These are phyloP conservation scores for Pangasianodon hypophthalmus DNA, from an alignment of 2,113 vertebrate species.

Conservation along the genomic window DNA sequence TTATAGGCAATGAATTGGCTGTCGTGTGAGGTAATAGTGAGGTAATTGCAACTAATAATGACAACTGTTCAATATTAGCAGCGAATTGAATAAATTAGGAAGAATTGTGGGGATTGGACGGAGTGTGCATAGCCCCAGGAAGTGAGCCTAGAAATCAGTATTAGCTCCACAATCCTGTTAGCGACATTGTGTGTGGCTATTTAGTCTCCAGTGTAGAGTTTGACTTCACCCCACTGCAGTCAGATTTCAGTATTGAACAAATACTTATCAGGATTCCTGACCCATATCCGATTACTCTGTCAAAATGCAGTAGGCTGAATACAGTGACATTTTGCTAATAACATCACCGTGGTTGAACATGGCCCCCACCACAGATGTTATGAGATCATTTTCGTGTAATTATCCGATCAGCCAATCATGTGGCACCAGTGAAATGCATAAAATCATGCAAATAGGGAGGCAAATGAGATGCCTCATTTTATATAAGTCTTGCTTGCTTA, in stretches of 20 bases:
- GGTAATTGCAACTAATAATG: conserved; percentile 42
- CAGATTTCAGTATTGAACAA: conserved; percentile 7
- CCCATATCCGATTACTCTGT: background rate
- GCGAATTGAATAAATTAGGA: conserved; percentile 18
- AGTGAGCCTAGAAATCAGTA: background rate
- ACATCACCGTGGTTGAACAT: background rate
- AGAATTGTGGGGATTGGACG: conserved; percentile 20
- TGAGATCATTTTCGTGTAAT: background rate
- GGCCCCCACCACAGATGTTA: background rate
- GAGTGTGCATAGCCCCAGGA: background rate
- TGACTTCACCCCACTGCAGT: background rate
- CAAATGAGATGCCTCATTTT: background rate
- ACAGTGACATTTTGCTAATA: background rate
- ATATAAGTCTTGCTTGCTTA: background rate
- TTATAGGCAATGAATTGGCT: conserved; percentile 30
- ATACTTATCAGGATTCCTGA: background rate
- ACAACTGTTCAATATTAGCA: conserved; percentile 31
- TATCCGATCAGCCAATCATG: background rate
- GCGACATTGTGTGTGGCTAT: background rate
- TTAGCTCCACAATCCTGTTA: background rate
- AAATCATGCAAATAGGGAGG: background rate
- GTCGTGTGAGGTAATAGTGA: conserved; percentile 46
- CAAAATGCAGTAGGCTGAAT: background rate
- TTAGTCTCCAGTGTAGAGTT: background rate
- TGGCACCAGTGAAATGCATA: too few species aligned